Conservation (phyloP, 2,113 vertebrate species). For the Macquaria ambigua region DNA sequence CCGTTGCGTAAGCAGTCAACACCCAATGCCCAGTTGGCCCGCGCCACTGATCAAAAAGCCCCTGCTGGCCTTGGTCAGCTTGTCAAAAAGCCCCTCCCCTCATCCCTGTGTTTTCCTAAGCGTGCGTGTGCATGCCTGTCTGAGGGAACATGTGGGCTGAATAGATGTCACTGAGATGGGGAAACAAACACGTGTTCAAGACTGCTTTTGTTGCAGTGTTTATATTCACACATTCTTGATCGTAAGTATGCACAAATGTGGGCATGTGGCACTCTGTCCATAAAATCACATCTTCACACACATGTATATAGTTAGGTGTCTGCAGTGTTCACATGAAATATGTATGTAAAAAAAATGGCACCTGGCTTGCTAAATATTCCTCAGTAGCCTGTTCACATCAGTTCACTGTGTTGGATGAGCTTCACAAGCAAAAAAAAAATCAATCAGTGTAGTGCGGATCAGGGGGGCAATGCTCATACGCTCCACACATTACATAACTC, state of each 20-base stretch:
- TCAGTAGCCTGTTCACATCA: background rate
- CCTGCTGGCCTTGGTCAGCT: conserved; percentile 72
- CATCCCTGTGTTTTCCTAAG: conserved; percentile 31
- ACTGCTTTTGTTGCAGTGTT: conserved; percentile 24
- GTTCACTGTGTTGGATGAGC: conserved; percentile 5
- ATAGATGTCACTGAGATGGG: background rate
- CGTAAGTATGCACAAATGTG: background rate
- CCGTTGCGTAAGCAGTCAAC: conserved; percentile 77
- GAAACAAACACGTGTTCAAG: background rate
- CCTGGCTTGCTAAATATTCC: conserved; percentile 1
- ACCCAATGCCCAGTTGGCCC: conserved; percentile 74
- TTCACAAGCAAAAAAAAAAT: conserved; percentile 42
- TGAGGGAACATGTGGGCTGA: conserved; percentile 46
- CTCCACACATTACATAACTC: conserved; percentile 61
- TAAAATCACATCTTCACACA: background rate
- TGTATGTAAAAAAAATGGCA: background rate
- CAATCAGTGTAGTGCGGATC: conserved; percentile 35
- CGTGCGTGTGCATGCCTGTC: conserved; percentile 14
- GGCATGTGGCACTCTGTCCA: background rate
- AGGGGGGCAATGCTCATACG: conserved; percentile 19
- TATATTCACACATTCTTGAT: conserved; percentile 21
- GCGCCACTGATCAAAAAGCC: conserved; percentile 71
- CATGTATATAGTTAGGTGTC: background rate
- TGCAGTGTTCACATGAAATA: background rate
- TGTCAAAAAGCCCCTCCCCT: conserved; percentile 62